phyloP scores from a whole-genome alignment of 1,140 invertebrate genomes.

The Laupala kohalensis region DNA sequence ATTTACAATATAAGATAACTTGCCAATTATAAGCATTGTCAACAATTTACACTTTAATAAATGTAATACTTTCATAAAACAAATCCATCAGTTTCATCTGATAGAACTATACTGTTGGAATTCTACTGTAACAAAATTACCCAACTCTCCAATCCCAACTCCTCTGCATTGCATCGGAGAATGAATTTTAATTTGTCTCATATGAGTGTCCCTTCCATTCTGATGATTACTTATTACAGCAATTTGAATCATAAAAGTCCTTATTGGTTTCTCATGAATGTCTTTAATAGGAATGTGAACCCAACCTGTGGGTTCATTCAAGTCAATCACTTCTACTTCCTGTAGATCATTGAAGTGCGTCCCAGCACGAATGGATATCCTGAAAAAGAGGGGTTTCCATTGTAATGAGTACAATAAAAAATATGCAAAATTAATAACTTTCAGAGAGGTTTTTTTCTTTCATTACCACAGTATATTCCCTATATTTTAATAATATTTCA shows the following conservation, averaged over 20 bases:
- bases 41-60: too few relatives aligned
- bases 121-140: slow-evolving; percentile 66
- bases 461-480: too few relatives aligned
- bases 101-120: slow-evolving; percentile 50
- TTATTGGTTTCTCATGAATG: slow-evolving; percentile 69
- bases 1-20: too few relatives aligned
- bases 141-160: slow-evolving; percentile 55
- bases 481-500: too few relatives aligned
- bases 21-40: too few relatives aligned
- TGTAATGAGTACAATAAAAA: too few relatives aligned
- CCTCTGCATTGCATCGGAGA: slow-evolving; percentile 73
- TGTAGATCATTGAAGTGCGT: slow-evolving; percentile 97
- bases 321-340: slow-evolving; percentile 88
- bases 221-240: slow-evolving; percentile 97
- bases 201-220: slow-evolving; percentile 95
- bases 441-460: too few relatives aligned
- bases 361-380: slow-evolving; percentile 87
- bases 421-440: too few relatives aligned
- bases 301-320: slow-evolving; percentile 93
- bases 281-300: slow-evolving; percentile 86
- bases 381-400: slow-evolving; percentile 28
- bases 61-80: too few relatives aligned
- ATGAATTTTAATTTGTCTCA: slow-evolving; percentile 92
- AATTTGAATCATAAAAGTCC: slow-evolving; percentile 94
- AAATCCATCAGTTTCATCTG: slow-evolving; percentile 12